Conservation (phyloP, 1,140 invertebrate genomes). For the Pomacea maculata region DNA sequence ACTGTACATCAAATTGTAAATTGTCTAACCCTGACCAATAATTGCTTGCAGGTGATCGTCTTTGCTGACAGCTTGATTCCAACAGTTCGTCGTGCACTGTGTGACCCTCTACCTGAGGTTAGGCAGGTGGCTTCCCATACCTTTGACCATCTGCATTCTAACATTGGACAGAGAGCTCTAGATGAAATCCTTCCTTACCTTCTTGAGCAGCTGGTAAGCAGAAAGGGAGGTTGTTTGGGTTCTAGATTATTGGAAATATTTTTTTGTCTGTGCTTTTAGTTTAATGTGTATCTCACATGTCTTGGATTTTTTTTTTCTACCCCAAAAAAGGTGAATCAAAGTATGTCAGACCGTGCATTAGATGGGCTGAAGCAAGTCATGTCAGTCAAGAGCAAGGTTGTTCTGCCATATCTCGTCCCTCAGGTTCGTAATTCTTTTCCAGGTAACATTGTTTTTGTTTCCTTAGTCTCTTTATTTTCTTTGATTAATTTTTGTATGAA, state of each 20-base stretch:
- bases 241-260: too few species aligned
- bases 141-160: constrained; percentile 94
- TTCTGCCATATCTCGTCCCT: constrained; percentile 94
- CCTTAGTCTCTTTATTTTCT: not conserved
- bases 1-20: not conserved
- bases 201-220: constrained; percentile 78
- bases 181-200: constrained; percentile 96
- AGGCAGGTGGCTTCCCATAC: constrained; percentile 93
- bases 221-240: too few species aligned
- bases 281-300: too few species aligned
- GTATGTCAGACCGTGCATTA: constrained; percentile 77
- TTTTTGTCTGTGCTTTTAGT: too few species aligned
- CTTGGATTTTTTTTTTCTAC: constrained; percentile 12
- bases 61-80: constrained; percentile 93
- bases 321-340: constrained; percentile 74
- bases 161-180: constrained; percentile 92
- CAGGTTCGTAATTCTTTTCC: constrained; percentile 63
- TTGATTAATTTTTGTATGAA: too few species aligned
- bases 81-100: constrained; percentile 92
- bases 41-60: constrained; percentile 53
- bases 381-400: constrained; percentile 93
- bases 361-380: constrained; percentile 96
- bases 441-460: not conserved
- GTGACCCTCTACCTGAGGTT: constrained; percentile 92
- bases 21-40: not conserved